phyloP scores from a whole-genome alignment of 2,113 vertebrate genomes.

The Amblyopsis rosae region DNA sequence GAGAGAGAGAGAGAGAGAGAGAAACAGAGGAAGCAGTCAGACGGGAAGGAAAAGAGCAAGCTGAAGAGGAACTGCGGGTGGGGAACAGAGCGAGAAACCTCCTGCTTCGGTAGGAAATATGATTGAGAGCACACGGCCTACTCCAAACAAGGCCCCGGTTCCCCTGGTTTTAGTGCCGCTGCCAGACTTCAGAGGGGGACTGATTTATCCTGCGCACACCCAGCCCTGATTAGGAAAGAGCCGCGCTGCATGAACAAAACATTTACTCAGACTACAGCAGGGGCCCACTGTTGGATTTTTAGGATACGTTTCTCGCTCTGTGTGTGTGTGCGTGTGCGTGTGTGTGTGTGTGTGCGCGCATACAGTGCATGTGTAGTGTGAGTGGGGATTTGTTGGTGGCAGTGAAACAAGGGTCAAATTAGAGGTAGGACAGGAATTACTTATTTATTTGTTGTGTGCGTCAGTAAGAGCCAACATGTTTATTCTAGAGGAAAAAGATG shows the following conservation, averaged over 20 bases:
- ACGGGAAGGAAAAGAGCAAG: no score
- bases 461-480: background rate
- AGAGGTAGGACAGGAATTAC: background rate
- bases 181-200: slow-evolving; percentile 69
- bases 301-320: background rate
- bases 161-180: slow-evolving; percentile 67
- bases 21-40: background rate
- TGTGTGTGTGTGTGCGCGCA: background rate
- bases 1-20: slow-evolving; percentile 7
- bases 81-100: slow-evolving; percentile 22
- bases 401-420: slow-evolving; percentile 7
- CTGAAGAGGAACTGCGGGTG: background rate
- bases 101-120: slow-evolving; percentile 65
- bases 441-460: background rate
- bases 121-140: slow-evolving; percentile 63
- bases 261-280: slow-evolving; percentile 63
- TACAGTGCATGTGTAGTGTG: background rate
- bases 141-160: slow-evolving; percentile 63
- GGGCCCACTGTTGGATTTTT: slow-evolving; percentile 31
- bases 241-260: slow-evolving; percentile 65
- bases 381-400: background rate
- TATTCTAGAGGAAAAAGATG: background rate
- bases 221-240: slow-evolving; percentile 66
- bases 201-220: slow-evolving; percentile 75
- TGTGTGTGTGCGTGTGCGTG: background rate